Conservation (phyloP, 64 coral and sea anemone species). For the Porites australiensis region DNA sequence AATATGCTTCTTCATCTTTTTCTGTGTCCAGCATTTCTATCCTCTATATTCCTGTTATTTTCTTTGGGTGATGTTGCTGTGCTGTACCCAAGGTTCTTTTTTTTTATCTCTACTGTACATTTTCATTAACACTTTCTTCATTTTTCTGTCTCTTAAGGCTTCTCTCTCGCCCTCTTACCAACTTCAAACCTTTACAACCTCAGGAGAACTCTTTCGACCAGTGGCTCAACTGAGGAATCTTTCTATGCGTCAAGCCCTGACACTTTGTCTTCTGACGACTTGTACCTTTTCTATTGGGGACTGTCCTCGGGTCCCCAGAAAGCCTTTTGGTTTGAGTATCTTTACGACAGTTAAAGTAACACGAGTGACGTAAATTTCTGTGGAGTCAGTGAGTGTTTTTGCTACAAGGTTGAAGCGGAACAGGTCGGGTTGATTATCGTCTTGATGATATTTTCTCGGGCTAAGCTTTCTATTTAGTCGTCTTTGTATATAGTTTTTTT, state of each 20-base stretch:
- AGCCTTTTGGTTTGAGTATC: slow-evolving; percentile 56
- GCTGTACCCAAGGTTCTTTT: background rate
- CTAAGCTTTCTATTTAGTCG: too few relatives aligned
- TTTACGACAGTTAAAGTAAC: slow-evolving; percentile 41
- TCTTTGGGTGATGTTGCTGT: background rate
- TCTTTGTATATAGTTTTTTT: too few relatives aligned
- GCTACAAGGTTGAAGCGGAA: too few relatives aligned
- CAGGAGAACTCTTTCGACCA: background rate
- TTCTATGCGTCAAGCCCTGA: background rate
- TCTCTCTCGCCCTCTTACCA: background rate
- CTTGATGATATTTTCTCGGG: too few relatives aligned
- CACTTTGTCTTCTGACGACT: background rate
- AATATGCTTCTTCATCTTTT: too few relatives aligned
- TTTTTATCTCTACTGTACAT: background rate
- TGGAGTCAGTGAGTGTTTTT: too few relatives aligned
- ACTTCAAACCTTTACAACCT: background rate
- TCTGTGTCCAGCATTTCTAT: too few relatives aligned
- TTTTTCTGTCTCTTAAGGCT: slow-evolving; percentile 20
- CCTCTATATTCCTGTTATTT: background rate
- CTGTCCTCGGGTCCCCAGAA: slow-evolving; percentile 56
- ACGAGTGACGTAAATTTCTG: background rate
- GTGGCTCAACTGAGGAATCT: background rate
- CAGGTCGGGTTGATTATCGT: too few relatives aligned
- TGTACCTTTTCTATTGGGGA: slow-evolving; percentile 56
- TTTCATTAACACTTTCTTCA: background rate